Percentiles rank a stretch among this genome's conserved stretches.
Evolutionary conservation across 2,113 vertebrate genomes (phyloP).

Genomic region (Gallinago paraguaiae): DNA sequence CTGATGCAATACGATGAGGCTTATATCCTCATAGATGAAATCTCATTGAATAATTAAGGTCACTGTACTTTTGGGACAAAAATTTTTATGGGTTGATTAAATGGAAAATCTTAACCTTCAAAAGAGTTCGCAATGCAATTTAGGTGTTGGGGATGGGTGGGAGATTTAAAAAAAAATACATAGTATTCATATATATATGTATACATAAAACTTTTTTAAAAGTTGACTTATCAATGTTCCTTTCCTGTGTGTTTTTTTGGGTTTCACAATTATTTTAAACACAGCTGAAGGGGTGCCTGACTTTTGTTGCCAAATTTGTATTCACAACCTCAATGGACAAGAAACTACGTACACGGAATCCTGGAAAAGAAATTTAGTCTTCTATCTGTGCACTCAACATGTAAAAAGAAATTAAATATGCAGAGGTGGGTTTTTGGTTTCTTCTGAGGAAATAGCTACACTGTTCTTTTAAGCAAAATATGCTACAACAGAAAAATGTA

Average conservation of each 20-base stretch:
- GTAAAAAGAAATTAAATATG: neutral
- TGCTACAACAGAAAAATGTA: constrained; percentile 27
- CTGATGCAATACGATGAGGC: neutral
- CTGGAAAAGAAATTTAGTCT: constrained; percentile 8
- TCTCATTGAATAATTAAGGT: neutral
- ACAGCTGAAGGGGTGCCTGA: constrained; percentile 41
- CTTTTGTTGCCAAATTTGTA: constrained; percentile 53
- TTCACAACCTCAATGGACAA: constrained; percentile 27
- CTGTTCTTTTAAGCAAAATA: constrained; percentile 35
- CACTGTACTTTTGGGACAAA: neutral
- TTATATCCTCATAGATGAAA: neutral
- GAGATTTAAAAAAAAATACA: neutral
- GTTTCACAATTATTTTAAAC: constrained; percentile 55
- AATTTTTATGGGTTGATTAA: neutral
- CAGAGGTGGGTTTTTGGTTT: neutral
- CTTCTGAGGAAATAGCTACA: neutral
- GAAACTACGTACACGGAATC: constrained; percentile 9
- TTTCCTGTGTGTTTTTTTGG: neutral
- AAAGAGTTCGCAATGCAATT: neutral
- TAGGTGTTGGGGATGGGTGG: neutral
- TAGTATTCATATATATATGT: neutral
- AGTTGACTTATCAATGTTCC: neutral
- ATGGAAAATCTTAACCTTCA: neutral
- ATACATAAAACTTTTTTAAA: neutral
- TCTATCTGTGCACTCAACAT: constrained; percentile 38